Conservation (phyloP, 2,797 vertebrate genomes). For the Coregonus suidteri region DNA sequence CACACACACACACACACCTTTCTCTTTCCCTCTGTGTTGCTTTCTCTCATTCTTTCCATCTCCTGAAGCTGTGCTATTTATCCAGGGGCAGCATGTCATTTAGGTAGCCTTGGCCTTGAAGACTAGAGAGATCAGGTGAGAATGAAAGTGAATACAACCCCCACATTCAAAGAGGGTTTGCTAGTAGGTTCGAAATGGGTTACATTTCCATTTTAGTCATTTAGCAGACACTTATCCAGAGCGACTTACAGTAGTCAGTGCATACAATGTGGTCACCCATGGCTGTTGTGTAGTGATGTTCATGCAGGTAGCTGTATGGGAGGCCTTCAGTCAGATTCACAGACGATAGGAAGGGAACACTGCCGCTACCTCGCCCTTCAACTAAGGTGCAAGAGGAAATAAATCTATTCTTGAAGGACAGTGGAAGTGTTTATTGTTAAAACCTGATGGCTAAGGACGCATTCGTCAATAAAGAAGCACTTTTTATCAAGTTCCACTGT, state of each 20-base stretch:
- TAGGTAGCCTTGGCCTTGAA: background rate
- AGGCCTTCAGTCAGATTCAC: background rate
- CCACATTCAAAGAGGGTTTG: background rate
- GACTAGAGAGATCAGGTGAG: background rate
- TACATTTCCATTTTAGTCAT: background rate
- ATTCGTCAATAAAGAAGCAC: background rate
- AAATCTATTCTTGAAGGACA: background rate
- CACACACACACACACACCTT: too few species aligned
- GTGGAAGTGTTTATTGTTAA: background rate
- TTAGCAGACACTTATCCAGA: too few species aligned
- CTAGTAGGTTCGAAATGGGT: too few species aligned
- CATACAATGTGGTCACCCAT: background rate
- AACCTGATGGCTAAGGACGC: background rate
- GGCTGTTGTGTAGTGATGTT: background rate
- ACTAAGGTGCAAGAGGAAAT: too few species aligned
- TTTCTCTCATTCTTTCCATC: background rate
- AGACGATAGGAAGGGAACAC: too few species aligned
- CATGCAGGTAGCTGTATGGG: background rate
- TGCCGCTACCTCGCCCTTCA: too few species aligned
- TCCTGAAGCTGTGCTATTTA: background rate
- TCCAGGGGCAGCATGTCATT: background rate
- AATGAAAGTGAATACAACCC: background rate
- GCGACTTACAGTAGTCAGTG: too few species aligned
- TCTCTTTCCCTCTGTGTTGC: background rate
- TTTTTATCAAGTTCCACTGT: background rate